Conservation (phyloP, 2,888 invertebrate species). For the Celastrina argiolus region DNA sequence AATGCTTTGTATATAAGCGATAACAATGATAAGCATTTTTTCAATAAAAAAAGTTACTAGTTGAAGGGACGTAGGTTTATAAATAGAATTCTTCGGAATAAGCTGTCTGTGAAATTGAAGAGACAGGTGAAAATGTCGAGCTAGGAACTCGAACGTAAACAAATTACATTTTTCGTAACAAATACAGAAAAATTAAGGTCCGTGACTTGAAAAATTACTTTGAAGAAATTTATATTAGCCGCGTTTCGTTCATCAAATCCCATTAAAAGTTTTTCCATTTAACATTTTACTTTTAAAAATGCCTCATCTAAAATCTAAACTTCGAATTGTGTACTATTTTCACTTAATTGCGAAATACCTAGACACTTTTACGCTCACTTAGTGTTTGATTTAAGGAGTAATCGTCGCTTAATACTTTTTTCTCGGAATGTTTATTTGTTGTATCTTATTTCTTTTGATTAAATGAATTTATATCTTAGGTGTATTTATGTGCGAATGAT, state of each 20-base stretch:
- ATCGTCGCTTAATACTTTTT: not conserved
- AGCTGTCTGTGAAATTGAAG: not conserved
- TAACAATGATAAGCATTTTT: too few species aligned
- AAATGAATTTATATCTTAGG: too few species aligned
- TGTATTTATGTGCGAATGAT: too few species aligned
- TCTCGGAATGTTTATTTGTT: not conserved
- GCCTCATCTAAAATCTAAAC: conserved; percentile 52
- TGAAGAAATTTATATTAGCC: conserved; percentile 57
- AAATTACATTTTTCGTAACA: conserved; percentile 36
- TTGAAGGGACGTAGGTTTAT: too few species aligned
- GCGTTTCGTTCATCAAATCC: conserved; percentile 66
- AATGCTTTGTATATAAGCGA: too few species aligned
- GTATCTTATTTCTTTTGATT: too few species aligned
- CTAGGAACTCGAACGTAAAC: not conserved
- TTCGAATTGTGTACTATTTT: conserved; percentile 53
- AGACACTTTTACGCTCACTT: conserved; percentile 39
- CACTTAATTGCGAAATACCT: conserved; percentile 49
- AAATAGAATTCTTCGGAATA: too few species aligned
- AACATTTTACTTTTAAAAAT: conserved; percentile 64
- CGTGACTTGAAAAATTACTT: conserved; percentile 48
- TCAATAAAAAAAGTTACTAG: too few species aligned
- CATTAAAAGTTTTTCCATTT: conserved; percentile 75
- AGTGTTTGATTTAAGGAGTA: conserved; percentile 38
- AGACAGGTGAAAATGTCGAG: not conserved
- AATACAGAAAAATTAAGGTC: conserved; percentile 42